These are phyloP conservation scores for Nasonia vitripennis DNA, from an alignment of 1,140 invertebrate species.

Conservation along the genomic window DNA sequence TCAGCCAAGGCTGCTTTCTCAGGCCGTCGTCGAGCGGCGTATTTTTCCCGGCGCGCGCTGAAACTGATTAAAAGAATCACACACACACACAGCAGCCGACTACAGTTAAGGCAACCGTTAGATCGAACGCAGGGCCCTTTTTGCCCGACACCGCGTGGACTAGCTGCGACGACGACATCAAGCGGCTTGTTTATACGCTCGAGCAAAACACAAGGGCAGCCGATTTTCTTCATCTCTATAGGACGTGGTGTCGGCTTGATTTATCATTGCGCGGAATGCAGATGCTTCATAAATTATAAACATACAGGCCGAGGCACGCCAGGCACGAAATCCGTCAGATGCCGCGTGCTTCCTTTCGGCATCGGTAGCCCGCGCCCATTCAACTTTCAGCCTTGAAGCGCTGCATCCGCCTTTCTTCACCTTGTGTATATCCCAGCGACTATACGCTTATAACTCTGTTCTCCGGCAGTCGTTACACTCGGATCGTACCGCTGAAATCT, in stretches of 20 bases:
- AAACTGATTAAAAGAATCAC: constrained; percentile 42
- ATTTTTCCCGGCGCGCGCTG: not conserved
- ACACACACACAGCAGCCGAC: not conserved
- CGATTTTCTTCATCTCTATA: too few relatives aligned
- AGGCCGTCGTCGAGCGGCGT: not conserved
- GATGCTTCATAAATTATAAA: constrained; percentile 75
- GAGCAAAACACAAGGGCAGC: too few relatives aligned
- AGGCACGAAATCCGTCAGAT: constrained; percentile 68
- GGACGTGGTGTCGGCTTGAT: constrained; percentile 69
- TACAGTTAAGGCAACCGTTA: constrained; percentile 36
- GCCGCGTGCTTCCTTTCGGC: constrained; percentile 50
- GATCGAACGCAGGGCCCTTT: constrained; percentile 5
- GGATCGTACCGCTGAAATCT: too few relatives aligned
- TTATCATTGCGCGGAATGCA: constrained; percentile 71
- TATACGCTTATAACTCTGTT: too few relatives aligned
- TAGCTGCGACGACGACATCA: not conserved
- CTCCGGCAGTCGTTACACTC: too few relatives aligned
- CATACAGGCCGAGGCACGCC: constrained; percentile 65
- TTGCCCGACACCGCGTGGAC: not conserved
- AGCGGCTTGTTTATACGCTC: constrained; percentile 15
- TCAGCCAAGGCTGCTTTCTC: constrained; percentile 19
- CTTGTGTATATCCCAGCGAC: not conserved
- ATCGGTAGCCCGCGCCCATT: constrained; percentile 20
- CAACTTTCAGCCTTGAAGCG: constrained; percentile 49
- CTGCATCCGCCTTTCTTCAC: constrained; percentile 21